These are phyloP conservation scores for Pachycephus smyrnensis DNA, from an alignment of 2,888 invertebrate species.

Conservation along the genomic window DNA sequence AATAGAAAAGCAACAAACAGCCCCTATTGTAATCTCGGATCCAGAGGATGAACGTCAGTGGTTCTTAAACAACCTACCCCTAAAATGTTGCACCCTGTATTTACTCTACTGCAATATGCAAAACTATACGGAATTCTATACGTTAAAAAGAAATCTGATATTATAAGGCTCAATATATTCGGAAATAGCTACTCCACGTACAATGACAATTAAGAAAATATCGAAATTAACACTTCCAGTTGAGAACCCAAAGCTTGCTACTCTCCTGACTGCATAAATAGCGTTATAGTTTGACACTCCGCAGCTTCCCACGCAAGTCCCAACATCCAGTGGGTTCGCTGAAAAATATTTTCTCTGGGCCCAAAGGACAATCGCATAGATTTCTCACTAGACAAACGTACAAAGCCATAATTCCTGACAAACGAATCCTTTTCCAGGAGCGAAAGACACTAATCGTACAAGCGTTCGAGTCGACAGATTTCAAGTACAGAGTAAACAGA, in stretches of 20 bases:
- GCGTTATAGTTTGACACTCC: slow-evolving; percentile 22
- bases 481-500: background rate
- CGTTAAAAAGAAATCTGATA: background rate
- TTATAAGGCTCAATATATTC: background rate
- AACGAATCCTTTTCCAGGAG: background rate
- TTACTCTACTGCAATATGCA: background rate
- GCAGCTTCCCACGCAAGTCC: slow-evolving; percentile 35
- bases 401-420: background rate
- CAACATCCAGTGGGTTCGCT: slow-evolving; percentile 25
- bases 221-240: background rate
- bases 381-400: background rate
- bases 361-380: slow-evolving; percentile 28
- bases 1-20: slow-evolving; percentile 32
- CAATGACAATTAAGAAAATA: background rate
- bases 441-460: background rate
- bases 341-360: slow-evolving; percentile 42
- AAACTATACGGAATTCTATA: background rate
- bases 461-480: background rate
- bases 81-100: background rate
- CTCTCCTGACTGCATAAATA: slow-evolving; percentile 23
- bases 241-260: background rate
- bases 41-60: slow-evolving; percentile 14
- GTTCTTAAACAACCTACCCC: background rate
- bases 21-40: slow-evolving; percentile 35
- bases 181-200: background rate